Evolutionary conservation across 1,140 invertebrate species (phyloP), one percentile per base, ranked within the genome.

Genomic region (Eurosta solidaginis): DNA sequence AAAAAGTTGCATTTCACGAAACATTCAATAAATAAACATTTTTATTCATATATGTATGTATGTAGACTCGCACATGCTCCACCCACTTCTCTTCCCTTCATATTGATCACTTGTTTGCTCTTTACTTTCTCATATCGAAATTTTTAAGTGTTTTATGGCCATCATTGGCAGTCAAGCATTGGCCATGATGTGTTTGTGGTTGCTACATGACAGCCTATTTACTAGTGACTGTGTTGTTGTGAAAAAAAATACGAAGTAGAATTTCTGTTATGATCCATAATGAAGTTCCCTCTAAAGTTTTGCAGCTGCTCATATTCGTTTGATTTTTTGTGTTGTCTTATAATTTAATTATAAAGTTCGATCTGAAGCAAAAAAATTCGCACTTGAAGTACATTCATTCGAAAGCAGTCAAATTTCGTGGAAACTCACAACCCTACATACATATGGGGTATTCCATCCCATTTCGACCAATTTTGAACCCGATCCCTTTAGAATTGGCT

Each of bases 341-440:
- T 40, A 40, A 68, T 68, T 68, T 68, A 42, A 68, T 68, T 68
- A 68, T 68, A 68, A 68, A 68, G n/a, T n/a, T 36, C 59, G 36
- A 20, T 40, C n/a, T n/a, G n/a, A n/a, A n/a, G 59, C 7, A 14
- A 68, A 27, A 29, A 42, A 40, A 40, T 68, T 68, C 20, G 59
- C 59, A 68, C 59, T 68, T 68, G 59, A 68, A 68, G 33, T 68
- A 68, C 33, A 68, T 68, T 36, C 59, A 36, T 33, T 68, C 59
- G 59, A 17, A 68, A 20, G n/a, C 33, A 68, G 59, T 17, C n/a
- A 17, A 10, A 20, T 40, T 25, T 68, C 59, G 10, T n/a, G 17
- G 6, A 2, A 36, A 68, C 36, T 40, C 33, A 36, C 17, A 40
- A 33, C n/a, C n/a, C n/a, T n/a, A n/a, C n/a, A n/a, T n/a, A n/a